A percentile compares a stretch with the other conserved stretches of the same genome.
Evolutionary conservation across 2,888 invertebrate genomes (phyloP).

Genomic region (Conops quadrifasciatus): DNA sequence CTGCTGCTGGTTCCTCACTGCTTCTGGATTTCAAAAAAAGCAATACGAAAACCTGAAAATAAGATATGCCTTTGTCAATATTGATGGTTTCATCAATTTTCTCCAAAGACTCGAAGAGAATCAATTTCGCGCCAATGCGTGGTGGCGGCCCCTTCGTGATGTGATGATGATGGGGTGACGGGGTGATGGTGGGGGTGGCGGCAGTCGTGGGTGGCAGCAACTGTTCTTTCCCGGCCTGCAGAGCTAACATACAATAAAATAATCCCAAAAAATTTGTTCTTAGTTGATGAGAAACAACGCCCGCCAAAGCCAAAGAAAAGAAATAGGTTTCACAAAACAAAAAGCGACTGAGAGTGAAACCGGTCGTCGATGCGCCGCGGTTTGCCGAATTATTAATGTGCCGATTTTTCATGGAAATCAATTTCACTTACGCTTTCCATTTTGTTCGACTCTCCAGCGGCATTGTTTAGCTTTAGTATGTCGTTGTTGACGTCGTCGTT

Average conservation of each 20-base stretch:
- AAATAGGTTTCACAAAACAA: background rate
- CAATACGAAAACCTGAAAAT: constrained; percentile 27
- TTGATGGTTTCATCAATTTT: constrained; percentile 56
- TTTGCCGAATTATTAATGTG: constrained; percentile 20
- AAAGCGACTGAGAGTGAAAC: background rate
- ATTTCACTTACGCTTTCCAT: background rate
- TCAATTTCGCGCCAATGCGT: constrained; percentile 22
- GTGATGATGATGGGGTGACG: background rate
- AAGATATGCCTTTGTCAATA: constrained; percentile 56
- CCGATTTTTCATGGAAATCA: constrained; percentile 24
- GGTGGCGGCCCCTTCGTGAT: background rate
- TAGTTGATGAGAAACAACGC: background rate
- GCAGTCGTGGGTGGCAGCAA: background rate
- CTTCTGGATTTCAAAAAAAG: too few relatives aligned
- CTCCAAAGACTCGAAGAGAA: constrained; percentile 32
- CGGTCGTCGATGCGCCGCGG: constrained; percentile 6
- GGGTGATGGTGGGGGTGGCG: background rate
- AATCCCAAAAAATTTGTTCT: background rate
- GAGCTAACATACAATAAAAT: background rate
- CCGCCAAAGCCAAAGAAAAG: background rate
- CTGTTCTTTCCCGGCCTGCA: background rate
- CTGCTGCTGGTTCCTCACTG: too few relatives aligned
- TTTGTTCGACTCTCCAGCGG: background rate
- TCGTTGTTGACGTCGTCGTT: background rate
- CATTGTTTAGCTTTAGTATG: background rate